Evolutionary conservation across 2,888 invertebrate species (phyloP).

Genomic region (Kuschelorhynchus macadamiae): DNA sequence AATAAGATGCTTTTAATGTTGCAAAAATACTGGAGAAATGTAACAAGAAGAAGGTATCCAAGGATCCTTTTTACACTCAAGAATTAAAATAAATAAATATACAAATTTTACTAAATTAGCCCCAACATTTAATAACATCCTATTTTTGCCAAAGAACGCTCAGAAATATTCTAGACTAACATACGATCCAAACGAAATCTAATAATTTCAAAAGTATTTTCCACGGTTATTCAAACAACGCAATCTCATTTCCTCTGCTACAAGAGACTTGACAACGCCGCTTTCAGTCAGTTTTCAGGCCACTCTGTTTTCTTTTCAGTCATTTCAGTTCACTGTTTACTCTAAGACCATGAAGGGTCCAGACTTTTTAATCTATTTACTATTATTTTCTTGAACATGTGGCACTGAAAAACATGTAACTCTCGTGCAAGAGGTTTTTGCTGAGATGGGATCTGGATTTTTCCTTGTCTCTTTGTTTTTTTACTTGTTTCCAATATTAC

Average conservation of each 20-base stretch:
- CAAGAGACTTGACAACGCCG: constrained; percentile 32
- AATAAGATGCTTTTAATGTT: no score
- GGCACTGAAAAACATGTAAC: constrained; percentile 36
- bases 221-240: no score
- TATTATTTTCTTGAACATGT: constrained; percentile 40
- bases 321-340: constrained; percentile 46
- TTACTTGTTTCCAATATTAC: constrained; percentile 36
- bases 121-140: no score
- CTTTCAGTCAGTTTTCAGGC: constrained; percentile 45
- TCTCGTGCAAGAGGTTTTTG: constrained; percentile 16
- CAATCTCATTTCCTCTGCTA: background rate
- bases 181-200: no score
- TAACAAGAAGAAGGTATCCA: no score
- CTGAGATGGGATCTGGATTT: constrained; percentile 40
- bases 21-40: no score
- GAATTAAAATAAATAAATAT: no score
- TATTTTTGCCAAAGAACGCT: no score
- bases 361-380: constrained; percentile 33
- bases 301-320: constrained; percentile 47
- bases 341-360: constrained; percentile 41
- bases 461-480: constrained; percentile 27
- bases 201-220: no score
- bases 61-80: no score
- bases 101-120: no score
- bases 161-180: no score